A percentile compares a stretch with the other conserved stretches of the same genome.
These are phyloP conservation scores for Clytia hemisphaerica DNA, from an alignment of 30 jellyfish, hydroid and myxozoan genomes.

Conservation along the genomic window DNA sequence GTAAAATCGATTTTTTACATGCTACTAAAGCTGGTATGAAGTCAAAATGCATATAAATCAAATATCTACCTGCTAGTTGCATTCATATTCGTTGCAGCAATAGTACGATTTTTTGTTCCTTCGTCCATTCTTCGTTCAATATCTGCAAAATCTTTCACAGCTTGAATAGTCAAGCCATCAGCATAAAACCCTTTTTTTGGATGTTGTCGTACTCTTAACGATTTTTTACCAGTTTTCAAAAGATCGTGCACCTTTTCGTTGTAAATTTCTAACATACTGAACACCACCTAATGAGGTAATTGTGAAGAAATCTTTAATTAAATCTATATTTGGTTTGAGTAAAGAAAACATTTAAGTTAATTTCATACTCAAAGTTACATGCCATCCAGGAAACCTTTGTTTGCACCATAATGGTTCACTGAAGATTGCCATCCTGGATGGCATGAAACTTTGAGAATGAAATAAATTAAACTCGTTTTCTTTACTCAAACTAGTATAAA, in stretches of 20 bases:
- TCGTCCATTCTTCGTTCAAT: slow-evolving; percentile 68
- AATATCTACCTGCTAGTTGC: slow-evolving; percentile 99
- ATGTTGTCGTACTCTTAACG: slow-evolving; percentile 60
- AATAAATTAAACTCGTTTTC: too few species aligned
- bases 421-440: too few species aligned
- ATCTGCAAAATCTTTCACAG: slow-evolving; percentile 60
- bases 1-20: too few species aligned
- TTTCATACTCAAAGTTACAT: too few species aligned
- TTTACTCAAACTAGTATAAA: too few species aligned
- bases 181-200: slow-evolving; percentile 87
- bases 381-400: too few species aligned
- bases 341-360: too few species aligned
- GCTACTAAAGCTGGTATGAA: too few species aligned
- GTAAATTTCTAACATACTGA: slow-evolving; percentile 89
- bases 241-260: slow-evolving; percentile 76
- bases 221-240: slow-evolving; percentile 42
- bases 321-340: not conserved
- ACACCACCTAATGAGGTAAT: slow-evolving; percentile 39
- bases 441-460: too few species aligned
- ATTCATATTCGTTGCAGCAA: slow-evolving; percentile 81
- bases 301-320: not conserved
- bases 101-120: slow-evolving; percentile 79
- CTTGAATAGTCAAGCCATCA: slow-evolving; percentile 50
- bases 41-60: too few species aligned
- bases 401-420: too few species aligned